Evolutionary conservation across 2,797 vertebrate genomes (phyloP).

Genomic region (Platalea minor): DNA sequence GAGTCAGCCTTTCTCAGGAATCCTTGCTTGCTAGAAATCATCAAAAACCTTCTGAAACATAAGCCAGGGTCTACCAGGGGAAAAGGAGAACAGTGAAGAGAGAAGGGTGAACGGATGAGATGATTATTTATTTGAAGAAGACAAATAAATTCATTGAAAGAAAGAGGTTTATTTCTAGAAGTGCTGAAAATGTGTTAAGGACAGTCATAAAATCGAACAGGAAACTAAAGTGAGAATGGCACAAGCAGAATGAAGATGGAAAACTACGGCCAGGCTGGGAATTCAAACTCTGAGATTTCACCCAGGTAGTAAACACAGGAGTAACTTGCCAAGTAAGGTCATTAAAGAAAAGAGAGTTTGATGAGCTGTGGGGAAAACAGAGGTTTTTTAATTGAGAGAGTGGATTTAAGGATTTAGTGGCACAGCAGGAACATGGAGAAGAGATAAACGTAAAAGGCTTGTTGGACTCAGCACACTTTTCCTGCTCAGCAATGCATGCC

Average conservation of each 20-base stretch:
- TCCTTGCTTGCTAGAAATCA: not conserved
- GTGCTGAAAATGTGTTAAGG: not conserved
- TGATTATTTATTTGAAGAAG: not conserved
- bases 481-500: not conserved
- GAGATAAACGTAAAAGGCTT: conserved; percentile 18
- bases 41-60: not conserved
- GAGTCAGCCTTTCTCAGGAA: not conserved
- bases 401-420: conserved; percentile 7
- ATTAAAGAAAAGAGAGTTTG: not conserved
- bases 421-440: not conserved
- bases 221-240: not conserved
- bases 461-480: not conserved
- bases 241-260: not conserved
- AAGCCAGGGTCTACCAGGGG: not conserved
- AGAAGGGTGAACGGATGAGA: not conserved
- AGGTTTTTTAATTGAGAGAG: not conserved
- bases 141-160: not conserved
- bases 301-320: not conserved
- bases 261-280: not conserved
- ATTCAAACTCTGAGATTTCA: not conserved
- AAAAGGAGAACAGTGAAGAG: not conserved
- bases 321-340: not conserved
- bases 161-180: not conserved
- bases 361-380: not conserved
- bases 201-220: not conserved